Evolutionary conservation across 2,113 vertebrate species (phyloP), one percentile per base, ranked within the genome.

Genomic region (Hypomesus transpacificus): DNA sequence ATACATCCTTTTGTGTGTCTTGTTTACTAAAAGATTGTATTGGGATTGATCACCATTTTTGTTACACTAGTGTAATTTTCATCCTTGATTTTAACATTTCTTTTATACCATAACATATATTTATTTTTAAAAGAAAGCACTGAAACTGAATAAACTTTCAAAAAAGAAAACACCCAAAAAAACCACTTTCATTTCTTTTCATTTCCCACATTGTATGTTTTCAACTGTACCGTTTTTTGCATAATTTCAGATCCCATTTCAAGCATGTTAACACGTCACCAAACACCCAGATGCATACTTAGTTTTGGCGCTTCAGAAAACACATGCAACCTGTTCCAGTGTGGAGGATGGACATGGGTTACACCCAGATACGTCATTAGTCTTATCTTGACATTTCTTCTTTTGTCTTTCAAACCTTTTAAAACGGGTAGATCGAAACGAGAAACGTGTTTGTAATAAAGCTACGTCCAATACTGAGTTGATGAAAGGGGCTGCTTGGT

Each of bases 81-180:
- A 90, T 92, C 80, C 77, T 87, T 89, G 89, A 88, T 92, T 93
- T 91, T 89, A 90, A 87, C 88, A 80, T 92, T 86, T 86, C 89
- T 91, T 90, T 87, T 83, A 91, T 92, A 86, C 83, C 89, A 91
- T 91, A 89, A 88, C 92, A 90, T 95, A 92, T 96, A 96, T 96
- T 96, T 98, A 96, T 95, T 93, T 66, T 92, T 92, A 91, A 86
- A 91, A 83, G 78, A 77, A 90, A 85, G 90, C 94, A 95, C 93
- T 94, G 90, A 94, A 90, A 89, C 91, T 69, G 92, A 96, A 94
- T 95, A 95, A 93, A 94, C 94, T 90, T 82, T 86, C 76, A 81
- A 88, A 87, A 73, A 84, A 75, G 90, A 91, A 88, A 84, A 90
- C 87, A 90, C 87, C 61, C 80, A 84, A 86, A 26, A 34, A 31